Percentiles rank a stretch among this genome's conserved stretches.
These are phyloP conservation scores for Idaea dimidiata DNA, from an alignment of 2,888 invertebrate species.

Conservation along the genomic window DNA sequence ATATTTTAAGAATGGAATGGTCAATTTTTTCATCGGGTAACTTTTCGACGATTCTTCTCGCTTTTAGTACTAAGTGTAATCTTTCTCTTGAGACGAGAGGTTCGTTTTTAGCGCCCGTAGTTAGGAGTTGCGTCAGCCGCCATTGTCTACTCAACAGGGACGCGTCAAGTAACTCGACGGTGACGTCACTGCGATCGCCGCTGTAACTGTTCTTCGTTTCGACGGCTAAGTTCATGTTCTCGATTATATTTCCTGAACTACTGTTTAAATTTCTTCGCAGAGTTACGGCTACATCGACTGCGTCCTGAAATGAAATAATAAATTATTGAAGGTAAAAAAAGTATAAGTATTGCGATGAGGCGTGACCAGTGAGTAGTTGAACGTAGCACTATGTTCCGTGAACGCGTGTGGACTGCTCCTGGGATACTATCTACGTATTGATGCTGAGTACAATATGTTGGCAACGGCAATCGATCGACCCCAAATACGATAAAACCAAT, in stretches of 20 bases:
- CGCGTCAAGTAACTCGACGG: constrained; percentile 80
- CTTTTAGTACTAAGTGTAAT: constrained; percentile 63
- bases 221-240: constrained; percentile 84
- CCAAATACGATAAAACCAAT: too few species aligned
- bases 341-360: too few species aligned
- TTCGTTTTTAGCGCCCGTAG: constrained; percentile 49
- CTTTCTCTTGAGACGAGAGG: constrained; percentile 59
- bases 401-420: too few species aligned
- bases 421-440: too few species aligned
- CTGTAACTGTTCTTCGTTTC: constrained; percentile 85
- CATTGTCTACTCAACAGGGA: constrained; percentile 83
- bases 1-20: constrained; percentile 56
- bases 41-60: constrained; percentile 45
- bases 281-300: constrained; percentile 77
- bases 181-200: constrained; percentile 81
- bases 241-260: constrained; percentile 53
- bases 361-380: too few species aligned
- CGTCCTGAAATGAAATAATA: constrained; percentile 59
- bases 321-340: too few species aligned
- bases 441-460: too few species aligned
- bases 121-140: constrained; percentile 71
- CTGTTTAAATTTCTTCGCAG: constrained; percentile 75
- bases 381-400: too few species aligned
- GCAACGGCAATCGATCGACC: too few species aligned
- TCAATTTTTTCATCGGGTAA: constrained; percentile 50